Conservation (phyloP, 2,888 invertebrate genomes). For the Deladenus siricidicola region DNA sequence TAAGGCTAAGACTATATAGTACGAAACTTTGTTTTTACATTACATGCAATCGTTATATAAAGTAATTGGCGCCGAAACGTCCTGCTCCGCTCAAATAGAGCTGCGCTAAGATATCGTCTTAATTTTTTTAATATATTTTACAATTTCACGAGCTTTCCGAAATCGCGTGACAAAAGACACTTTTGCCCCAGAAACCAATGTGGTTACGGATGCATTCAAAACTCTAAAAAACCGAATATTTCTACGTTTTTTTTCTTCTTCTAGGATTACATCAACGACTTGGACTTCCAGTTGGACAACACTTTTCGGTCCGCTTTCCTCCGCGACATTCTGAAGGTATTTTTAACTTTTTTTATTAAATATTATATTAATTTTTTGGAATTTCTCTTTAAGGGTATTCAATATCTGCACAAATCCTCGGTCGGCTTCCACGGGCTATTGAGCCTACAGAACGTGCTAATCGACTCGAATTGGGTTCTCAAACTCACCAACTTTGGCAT, state of each 20-base stretch:
- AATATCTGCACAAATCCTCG: slow-evolving; percentile 43
- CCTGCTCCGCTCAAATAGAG: too few species aligned
- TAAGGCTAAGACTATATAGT: too few species aligned
- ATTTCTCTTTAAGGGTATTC: slow-evolving; percentile 38
- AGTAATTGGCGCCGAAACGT: too few species aligned
- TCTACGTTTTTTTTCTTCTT: slow-evolving; percentile 4
- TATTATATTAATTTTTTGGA: too few species aligned
- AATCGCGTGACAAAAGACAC: too few species aligned
- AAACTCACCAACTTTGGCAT: slow-evolving; percentile 46
- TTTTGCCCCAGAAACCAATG: too few species aligned
- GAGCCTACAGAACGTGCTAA: slow-evolving; percentile 39
- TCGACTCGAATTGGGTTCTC: slow-evolving; percentile 51
- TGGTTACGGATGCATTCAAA: too few species aligned
- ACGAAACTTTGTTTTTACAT: too few species aligned
- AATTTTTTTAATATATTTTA: not conserved
- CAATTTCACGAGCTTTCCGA: too few species aligned
- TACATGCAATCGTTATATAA: too few species aligned
- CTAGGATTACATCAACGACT: slow-evolving; percentile 41
- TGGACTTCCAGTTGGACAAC: slow-evolving; percentile 46
- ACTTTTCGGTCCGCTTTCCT: slow-evolving; percentile 50
- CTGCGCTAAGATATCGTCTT: too few species aligned
- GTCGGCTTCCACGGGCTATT: slow-evolving; percentile 46
- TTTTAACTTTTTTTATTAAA: too few species aligned
- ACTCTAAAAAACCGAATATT: not conserved
- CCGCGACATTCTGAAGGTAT: slow-evolving; percentile 39